Conservation (phyloP, 2,797 vertebrate species). For the Corythornis leucogaster region DNA sequence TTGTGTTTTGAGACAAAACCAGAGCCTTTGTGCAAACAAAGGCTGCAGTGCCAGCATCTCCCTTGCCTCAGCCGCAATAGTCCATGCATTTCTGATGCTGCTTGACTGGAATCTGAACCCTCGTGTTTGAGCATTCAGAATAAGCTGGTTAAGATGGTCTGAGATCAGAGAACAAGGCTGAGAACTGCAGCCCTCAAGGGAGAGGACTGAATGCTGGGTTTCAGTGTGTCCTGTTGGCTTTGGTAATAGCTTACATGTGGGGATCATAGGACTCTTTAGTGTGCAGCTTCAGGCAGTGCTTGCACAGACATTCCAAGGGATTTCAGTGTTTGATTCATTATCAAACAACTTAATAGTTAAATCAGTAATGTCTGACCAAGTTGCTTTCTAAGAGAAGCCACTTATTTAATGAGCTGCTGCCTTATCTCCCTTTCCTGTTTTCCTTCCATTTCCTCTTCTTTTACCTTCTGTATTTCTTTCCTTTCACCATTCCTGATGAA, state of each 20-base stretch:
- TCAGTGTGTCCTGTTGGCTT: not conserved
- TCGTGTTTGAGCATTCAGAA: not conserved
- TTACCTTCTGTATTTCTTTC: not conserved
- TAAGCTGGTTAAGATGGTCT: not conserved
- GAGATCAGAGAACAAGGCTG: not conserved
- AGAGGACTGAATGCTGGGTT: not conserved
- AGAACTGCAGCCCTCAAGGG: not conserved
- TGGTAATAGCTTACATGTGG: not conserved
- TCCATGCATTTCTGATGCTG: not conserved
- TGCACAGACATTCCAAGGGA: not conserved
- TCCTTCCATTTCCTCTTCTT: not conserved
- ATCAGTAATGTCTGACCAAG: not conserved
- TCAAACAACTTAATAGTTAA: not conserved
- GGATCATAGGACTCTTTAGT: not conserved
- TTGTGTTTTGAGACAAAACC: not conserved
- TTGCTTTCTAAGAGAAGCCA: not conserved
- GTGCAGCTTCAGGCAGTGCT: not conserved
- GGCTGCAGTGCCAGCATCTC: not conserved
- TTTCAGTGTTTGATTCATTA: not conserved
- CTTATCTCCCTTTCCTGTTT: not conserved
- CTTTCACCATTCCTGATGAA: not conserved
- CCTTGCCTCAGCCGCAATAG: not conserved
- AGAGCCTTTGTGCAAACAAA: conserved; percentile 11
- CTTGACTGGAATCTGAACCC: not conserved
- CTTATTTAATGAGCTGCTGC: not conserved